These are phyloP conservation scores for Mechanitis messenoides DNA, from an alignment of 2,888 invertebrate genomes.

Conservation along the genomic window DNA sequence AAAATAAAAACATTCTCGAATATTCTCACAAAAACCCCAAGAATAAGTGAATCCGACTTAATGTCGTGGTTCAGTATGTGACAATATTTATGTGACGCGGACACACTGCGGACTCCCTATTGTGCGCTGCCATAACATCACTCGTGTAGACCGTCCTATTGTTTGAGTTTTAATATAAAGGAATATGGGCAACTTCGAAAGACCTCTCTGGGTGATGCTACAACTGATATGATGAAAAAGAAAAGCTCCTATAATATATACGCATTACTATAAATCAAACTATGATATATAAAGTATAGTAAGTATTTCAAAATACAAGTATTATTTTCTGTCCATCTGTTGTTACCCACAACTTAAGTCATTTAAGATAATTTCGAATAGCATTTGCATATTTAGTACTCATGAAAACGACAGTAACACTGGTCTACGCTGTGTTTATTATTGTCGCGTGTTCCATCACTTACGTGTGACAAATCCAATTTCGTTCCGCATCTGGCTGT, in stretches of 20 bases:
- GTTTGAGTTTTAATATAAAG: slow-evolving; percentile 21
- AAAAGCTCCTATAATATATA: not conserved
- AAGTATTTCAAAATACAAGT: no score
- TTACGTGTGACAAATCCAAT: slow-evolving; percentile 26
- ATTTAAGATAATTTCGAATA: not conserved
- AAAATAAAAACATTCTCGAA: slow-evolving; percentile 20
- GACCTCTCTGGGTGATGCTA: not conserved
- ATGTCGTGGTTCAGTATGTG: slow-evolving; percentile 23
- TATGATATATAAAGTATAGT: no score
- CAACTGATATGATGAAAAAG: not conserved
- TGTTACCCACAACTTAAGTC: not conserved
- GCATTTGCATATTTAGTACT: not conserved
- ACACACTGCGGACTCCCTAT: slow-evolving; percentile 23
- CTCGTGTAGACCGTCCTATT: slow-evolving; percentile 17
- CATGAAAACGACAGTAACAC: not conserved
- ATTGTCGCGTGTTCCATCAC: slow-evolving; percentile 22
- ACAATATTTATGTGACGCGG: slow-evolving; percentile 26
- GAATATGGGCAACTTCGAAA: slow-evolving; percentile 8
- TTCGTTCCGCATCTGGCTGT: slow-evolving; percentile 23
- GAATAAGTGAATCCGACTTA: slow-evolving; percentile 31
- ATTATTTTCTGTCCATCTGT: not conserved
- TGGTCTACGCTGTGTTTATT: slow-evolving; percentile 14
- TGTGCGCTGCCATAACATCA: slow-evolving; percentile 21
- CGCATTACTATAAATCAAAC: not conserved
- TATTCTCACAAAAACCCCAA: slow-evolving; percentile 28